Evolutionary conservation across 92 coral and sea anemone genomes (phyloP).

Genomic region (Scolanthus callimorphus): DNA sequence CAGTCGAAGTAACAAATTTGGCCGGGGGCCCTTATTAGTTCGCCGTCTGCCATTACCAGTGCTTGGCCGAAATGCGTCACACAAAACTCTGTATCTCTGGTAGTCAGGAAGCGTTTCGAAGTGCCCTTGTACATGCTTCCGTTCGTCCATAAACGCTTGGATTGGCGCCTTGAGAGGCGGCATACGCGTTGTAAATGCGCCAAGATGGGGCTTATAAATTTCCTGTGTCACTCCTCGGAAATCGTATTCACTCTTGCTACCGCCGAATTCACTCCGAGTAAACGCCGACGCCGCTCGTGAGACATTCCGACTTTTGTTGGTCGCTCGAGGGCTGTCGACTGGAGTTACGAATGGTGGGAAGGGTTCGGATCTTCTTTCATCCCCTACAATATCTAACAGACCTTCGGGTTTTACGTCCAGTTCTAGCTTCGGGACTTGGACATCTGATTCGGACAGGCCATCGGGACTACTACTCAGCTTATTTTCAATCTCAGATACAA

Average conservation of each 20-base stretch:
- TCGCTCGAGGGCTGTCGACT: slow-evolving; percentile 17
- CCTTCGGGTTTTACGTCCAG: too few species aligned
- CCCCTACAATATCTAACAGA: too few species aligned
- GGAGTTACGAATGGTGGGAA: slow-evolving; percentile 22
- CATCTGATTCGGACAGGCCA: too few species aligned
- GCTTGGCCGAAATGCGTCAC: slow-evolving; percentile 33
- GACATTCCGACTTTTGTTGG: neutral
- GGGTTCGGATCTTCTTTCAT: neutral
- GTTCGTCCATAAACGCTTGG: neutral
- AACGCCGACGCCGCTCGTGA: neutral
- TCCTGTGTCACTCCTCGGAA: slow-evolving; percentile 6
- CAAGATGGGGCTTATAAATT: slow-evolving; percentile 20
- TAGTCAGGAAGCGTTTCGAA: slow-evolving; percentile 16
- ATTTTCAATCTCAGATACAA: slow-evolving; percentile 24
- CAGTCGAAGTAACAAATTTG: slow-evolving; percentile 14
- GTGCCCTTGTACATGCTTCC: neutral
- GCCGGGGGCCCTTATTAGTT: neutral
- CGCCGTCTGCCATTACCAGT: slow-evolving; percentile 3
- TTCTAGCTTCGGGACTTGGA: too few species aligned
- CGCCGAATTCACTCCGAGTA: neutral
- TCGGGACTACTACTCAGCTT: too few species aligned
- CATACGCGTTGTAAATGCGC: slow-evolving; percentile 27
- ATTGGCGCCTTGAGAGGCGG: slow-evolving; percentile 24
- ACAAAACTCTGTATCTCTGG: slow-evolving; percentile 28
- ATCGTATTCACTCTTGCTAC: neutral